Base-by-base conservation (phyloP, 2,888 invertebrate genomes). In the Rhamnusium bicolor region DNA sequence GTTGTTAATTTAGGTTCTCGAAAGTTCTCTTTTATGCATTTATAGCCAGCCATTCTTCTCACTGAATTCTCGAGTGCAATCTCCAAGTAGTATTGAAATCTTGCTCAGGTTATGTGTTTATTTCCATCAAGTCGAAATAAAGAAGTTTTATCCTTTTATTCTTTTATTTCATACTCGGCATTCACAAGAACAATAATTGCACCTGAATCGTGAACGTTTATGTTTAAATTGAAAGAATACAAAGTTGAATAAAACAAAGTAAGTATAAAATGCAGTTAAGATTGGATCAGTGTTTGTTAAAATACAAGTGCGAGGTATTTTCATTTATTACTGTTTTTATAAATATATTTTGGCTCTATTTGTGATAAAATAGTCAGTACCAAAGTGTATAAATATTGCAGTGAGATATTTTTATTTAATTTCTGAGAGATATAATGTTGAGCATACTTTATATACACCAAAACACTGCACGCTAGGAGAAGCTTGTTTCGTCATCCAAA, bases 81-180 rank as follows among this genome's bases (percentile, higher is more conserved):
- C 54, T 12, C 54, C 10, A 24, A 8, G 19, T 24, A 21, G 54
- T 54, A 54, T 54, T 54, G 54, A 54, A 54, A 54, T 54, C 54
- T 54, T 21, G 12, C 54, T 12, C 54, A 21, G 54, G 21, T 54
- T 54, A 54, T 24, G n/a, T 21, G 24, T 24, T 54, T 54, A 54
- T 54, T 54, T 54, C 21, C 24, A 24, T 54, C 24, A 21, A 54
- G 54, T 1, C 19, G 24, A 54, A 54, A 54, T 19, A 54, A 54
- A 54, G 21, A 16, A 24, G 12, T 21, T 54, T 54, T 21, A 40
- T 40, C n/a, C n/a, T 16, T 51, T n/a, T 53, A 18, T 16, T 53
- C 53, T 19, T 53, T 53, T 53, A 53, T 53, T 21, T 21, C 54
- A 24, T 54, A 24, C 12, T 19, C 10, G 18, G 49, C 21, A 54